Evolutionary conservation across 2,888 invertebrate species (phyloP).

Genomic region (Conchocele bisecta): DNA sequence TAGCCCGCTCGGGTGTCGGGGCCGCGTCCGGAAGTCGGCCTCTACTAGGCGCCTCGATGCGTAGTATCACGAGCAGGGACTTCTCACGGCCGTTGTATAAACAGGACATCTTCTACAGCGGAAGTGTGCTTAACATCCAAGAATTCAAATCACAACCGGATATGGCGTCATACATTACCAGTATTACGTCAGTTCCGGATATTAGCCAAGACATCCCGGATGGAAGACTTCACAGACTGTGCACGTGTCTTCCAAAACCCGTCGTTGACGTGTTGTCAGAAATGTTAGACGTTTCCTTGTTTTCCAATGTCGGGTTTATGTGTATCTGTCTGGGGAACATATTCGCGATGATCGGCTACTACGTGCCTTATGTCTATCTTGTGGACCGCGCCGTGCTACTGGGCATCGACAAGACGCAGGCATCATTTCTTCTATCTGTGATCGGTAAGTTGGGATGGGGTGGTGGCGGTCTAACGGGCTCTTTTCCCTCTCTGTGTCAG

Average conservation of each 20-base stretch:
- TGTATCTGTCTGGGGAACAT: slow-evolving; percentile 94
- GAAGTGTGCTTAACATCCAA: slow-evolving; percentile 94
- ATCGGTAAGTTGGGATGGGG: slow-evolving; percentile 82
- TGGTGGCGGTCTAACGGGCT: too few species aligned
- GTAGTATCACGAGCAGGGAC: slow-evolving; percentile 51
- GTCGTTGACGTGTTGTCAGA: slow-evolving; percentile 86
- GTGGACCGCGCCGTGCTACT: slow-evolving; percentile 71
- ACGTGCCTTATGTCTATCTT: slow-evolving; percentile 80
- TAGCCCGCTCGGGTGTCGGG: slow-evolving; percentile 44
- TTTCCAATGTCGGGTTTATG: slow-evolving; percentile 95
- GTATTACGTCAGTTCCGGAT: slow-evolving; percentile 92
- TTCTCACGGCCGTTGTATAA: slow-evolving; percentile 91
- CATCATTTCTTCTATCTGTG: slow-evolving; percentile 82
- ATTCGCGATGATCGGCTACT: slow-evolving; percentile 78
- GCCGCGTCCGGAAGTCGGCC: slow-evolving; percentile 36
- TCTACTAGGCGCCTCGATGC: slow-evolving; percentile 38
- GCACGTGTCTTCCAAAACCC: slow-evolving; percentile 80
- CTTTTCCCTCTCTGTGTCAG: too few species aligned
- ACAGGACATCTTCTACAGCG: slow-evolving; percentile 98
- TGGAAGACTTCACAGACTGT: slow-evolving; percentile 56
- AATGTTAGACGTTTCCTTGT: slow-evolving; percentile 94
- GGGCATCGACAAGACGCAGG: slow-evolving; percentile 83
- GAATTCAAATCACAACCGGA: slow-evolving; percentile 94
- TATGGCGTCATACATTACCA: slow-evolving; percentile 94
- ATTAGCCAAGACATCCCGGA: slow-evolving; percentile 62